Conservation (phyloP, 1,140 invertebrate genomes). For the Drosophila sturtevanti region DNA sequence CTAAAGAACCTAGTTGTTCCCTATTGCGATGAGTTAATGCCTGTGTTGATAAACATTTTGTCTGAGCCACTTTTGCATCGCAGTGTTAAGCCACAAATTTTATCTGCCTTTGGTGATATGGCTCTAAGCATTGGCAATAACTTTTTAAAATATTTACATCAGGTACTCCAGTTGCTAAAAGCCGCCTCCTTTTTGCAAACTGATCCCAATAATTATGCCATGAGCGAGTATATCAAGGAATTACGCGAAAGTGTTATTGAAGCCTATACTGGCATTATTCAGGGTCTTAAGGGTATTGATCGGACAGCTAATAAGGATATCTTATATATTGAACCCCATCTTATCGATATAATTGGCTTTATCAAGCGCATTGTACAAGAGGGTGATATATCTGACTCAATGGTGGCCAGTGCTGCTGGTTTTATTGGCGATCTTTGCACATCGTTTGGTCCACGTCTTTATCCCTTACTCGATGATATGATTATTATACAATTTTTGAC, state of each 20-base stretch:
- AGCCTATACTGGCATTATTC: constrained; percentile 98
- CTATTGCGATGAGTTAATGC: constrained; percentile 98
- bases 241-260: constrained; percentile 97
- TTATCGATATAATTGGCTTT: constrained; percentile 94
- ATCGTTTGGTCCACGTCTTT: constrained; percentile 93
- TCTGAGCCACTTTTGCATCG: constrained; percentile 94
- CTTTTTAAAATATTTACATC: constrained; percentile 96
- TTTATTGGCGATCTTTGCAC: constrained; percentile 94
- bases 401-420: constrained; percentile 93
- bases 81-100: constrained; percentile 97
- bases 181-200: constrained; percentile 96
- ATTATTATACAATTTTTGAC: constrained; percentile 92
- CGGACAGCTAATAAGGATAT: constrained; percentile 89
- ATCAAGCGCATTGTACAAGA: constrained; percentile 92
- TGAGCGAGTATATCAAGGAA: constrained; percentile 97
- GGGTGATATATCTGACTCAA: constrained; percentile 92
- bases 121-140: constrained; percentile 95
- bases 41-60: constrained; percentile 94
- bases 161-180: constrained; percentile 94
- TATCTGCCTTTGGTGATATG: constrained; percentile 98
- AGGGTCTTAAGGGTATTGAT: constrained; percentile 94
- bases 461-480: constrained; percentile 93
- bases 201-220: constrained; percentile 95
- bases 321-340: constrained; percentile 90
- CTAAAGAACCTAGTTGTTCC: constrained; percentile 91